Conservation (phyloP, 35 echinoderm and acorn worm genomes). For the Strongylocentrotus purpuratus region DNA sequence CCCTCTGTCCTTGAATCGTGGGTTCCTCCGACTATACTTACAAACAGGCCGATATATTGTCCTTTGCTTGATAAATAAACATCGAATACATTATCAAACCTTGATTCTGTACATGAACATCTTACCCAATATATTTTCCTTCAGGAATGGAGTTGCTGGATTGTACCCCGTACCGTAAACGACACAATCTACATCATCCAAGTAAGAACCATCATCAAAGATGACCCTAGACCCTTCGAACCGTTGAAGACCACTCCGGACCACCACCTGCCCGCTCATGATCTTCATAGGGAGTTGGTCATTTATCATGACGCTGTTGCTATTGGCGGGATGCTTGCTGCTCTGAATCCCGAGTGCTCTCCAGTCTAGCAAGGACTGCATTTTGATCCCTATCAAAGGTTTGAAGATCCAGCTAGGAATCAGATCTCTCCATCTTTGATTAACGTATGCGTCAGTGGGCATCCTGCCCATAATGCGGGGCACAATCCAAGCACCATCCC, state of each 20-base stretch:
- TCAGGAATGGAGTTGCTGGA: slow-evolving; percentile 38
- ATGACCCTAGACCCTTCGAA: slow-evolving; percentile 55
- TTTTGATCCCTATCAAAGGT: not conserved
- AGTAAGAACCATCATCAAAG: slow-evolving; percentile 56
- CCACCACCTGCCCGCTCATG: slow-evolving; percentile 49
- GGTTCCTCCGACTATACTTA: too few relatives aligned
- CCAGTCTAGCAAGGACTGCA: slow-evolving; percentile 47
- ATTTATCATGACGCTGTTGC: slow-evolving; percentile 49
- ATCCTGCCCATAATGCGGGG: not conserved
- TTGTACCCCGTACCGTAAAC: slow-evolving; percentile 69
- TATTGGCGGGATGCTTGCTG: slow-evolving; percentile 26
- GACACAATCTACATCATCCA: slow-evolving; percentile 66
- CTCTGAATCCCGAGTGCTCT: slow-evolving; percentile 49
- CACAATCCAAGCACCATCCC: slow-evolving; percentile 22
- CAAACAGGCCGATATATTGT: too few relatives aligned
- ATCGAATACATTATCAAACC: too few relatives aligned
- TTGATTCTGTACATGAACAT: not conserved
- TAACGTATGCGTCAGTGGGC: not conserved
- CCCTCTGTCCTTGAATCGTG: too few relatives aligned
- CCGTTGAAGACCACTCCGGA: slow-evolving; percentile 50
- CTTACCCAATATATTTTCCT: slow-evolving; percentile 55
- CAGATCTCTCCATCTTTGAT: slow-evolving; percentile 30
- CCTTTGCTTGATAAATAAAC: too few relatives aligned
- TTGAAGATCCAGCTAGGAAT: slow-evolving; percentile 49
- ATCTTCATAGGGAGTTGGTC: slow-evolving; percentile 58